Evolutionary conservation across 2,888 invertebrate species (phyloP), one percentile per base, ranked within the genome.

Genomic region (Cybosia mesomella): DNA sequence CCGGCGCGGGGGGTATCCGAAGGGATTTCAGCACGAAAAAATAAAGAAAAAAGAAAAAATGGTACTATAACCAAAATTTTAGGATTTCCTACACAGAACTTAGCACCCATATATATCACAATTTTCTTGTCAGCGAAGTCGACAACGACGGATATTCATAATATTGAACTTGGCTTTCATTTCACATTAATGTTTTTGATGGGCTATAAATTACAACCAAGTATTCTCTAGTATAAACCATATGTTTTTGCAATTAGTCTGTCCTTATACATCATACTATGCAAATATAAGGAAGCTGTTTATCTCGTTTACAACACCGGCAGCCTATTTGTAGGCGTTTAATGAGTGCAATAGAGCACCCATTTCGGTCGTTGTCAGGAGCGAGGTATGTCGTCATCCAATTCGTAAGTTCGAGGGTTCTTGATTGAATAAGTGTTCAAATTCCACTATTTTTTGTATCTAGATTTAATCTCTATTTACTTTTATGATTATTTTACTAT

Each of bases 401-500:
- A 68, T 74, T 74, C 73, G 70, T 72, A 66, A 79, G 77, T 77
- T 75, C 69, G 70, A 71, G 63, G 68, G 70, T 64, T 66, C 64
- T 66, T 64, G 75, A 81, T 81, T 80, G 80, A 72, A 80, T 79
- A 81, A 80, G 73, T 79, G 68, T 61, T 57, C 10, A 66, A 72
- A 65, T 72, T 79, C 66, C 71, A 72, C 62, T 70, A 76, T 74
- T 68, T 59, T 59, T 55, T 63, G 58, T 63, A 75, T n/a, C n/a
- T 28, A 66, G 62, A 49, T 3, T 8, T 59, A 10, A 4, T 15
- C 39, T 43, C 18, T 18, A 43, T 43, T 15, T 15, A 39, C 11
- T 11, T 58, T 13, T 13, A 28, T 55, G 55, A 49, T 49, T 9
- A 49, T 49, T 49, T 49, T 49, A n/a, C n/a, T n/a, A n/a, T n/a